phyloP scores from a whole-genome alignment of 2,888 invertebrate genomes.

The Scelioninae gen. 2 region DNA sequence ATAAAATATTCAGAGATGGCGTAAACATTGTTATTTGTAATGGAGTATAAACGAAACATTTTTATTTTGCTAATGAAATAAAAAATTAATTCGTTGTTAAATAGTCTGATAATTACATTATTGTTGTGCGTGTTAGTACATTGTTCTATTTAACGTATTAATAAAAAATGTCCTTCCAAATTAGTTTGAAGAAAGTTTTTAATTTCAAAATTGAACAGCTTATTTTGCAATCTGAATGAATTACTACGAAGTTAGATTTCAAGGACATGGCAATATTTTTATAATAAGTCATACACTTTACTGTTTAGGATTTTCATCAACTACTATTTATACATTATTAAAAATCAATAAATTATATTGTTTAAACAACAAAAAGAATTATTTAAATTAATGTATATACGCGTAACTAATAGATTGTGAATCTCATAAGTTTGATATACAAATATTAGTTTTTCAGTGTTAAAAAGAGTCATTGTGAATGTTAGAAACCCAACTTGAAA shows the following conservation, averaged over 20 bases:
- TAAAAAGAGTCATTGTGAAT: no score
- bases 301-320: not conserved
- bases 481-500: no score
- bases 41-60: conserved; percentile 2
- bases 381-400: no score
- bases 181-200: no score
- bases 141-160: no score
- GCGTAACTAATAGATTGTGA: no score
- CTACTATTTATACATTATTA: not conserved
- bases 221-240: conserved; percentile 1
- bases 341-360: not conserved
- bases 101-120: conserved; percentile 2
- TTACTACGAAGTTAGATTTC: not conserved
- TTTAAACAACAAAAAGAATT: not conserved
- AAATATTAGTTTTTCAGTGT: no score
- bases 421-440: no score
- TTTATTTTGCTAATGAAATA: not conserved
- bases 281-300: not conserved
- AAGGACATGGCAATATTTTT: not conserved
- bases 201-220: not conserved
- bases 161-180: no score
- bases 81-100: not conserved
- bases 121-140: no score
- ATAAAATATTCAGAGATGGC: conserved; percentile 57
- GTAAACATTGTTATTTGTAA: conserved; percentile 34